Percentiles rank a stretch among this genome's conserved stretches.
phyloP scores from a whole-genome alignment of 2,797 vertebrate genomes.

The Sebastes trivittatus region DNA sequence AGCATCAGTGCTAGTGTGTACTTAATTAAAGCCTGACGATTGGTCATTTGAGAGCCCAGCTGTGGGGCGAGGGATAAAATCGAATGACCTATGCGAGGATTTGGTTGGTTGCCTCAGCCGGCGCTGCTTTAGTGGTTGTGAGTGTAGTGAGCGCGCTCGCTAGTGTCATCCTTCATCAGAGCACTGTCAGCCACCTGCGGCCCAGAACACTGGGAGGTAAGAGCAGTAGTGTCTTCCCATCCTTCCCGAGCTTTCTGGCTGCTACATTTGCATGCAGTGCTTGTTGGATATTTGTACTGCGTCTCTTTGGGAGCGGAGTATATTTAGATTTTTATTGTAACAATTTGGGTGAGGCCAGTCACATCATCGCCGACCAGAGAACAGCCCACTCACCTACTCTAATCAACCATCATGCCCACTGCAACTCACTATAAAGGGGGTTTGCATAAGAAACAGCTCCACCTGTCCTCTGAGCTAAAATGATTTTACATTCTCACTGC shows the following conservation, averaged over 20 bases:
- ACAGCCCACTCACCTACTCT: neutral
- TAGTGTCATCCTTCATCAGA: slow-evolving; percentile 66
- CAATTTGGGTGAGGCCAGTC: neutral
- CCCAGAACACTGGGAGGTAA: slow-evolving; percentile 42
- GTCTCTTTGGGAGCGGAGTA: neutral
- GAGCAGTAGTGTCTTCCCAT: slow-evolving; percentile 18
- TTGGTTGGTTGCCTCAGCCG: slow-evolving; percentile 32
- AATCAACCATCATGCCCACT: slow-evolving; percentile 17
- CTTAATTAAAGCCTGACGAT: slow-evolving; percentile 30
- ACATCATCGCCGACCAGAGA: neutral
- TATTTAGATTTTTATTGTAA: slow-evolving; percentile 13
- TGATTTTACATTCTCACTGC: slow-evolving; percentile 47
- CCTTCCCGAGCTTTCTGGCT: neutral
- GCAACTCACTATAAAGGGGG: neutral
- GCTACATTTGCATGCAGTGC: slow-evolving; percentile 23
- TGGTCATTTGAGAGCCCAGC: slow-evolving; percentile 36
- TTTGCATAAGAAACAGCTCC: slow-evolving; percentile 17
- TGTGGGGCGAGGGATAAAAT: slow-evolving; percentile 32
- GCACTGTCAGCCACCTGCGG: slow-evolving; percentile 59
- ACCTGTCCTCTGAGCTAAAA: slow-evolving; percentile 33
- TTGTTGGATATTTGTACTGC: slow-evolving; percentile 10
- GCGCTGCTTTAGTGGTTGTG: slow-evolving; percentile 30
- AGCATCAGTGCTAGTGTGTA: neutral
- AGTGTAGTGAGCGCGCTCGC: slow-evolving; percentile 37
- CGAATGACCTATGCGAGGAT: slow-evolving; percentile 31